Conservation (phyloP, 1,140 invertebrate genomes). For the Microvelia longipes region DNA sequence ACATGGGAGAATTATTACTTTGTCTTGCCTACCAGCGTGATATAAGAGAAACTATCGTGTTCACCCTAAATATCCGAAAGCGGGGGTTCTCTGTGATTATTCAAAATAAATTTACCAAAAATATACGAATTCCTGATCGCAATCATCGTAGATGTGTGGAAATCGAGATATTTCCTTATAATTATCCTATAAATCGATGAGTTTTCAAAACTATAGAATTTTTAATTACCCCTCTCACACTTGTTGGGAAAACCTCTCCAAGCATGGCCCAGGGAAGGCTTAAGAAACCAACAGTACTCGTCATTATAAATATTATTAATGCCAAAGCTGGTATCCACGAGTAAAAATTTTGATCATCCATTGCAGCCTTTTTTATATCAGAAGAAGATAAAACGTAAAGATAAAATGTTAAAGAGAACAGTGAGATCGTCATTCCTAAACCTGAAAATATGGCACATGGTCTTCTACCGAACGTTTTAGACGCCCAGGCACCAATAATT, state of each 20-base stretch:
- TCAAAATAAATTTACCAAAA: too few relatives aligned
- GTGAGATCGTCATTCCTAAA: conserved; percentile 40
- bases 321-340: conserved; percentile 34
- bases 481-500: conserved; percentile 35
- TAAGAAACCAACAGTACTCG: conserved; percentile 44
- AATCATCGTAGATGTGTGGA: too few relatives aligned
- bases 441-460: conserved; percentile 42
- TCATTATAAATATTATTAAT: conserved; percentile 40
- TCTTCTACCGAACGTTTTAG: conserved; percentile 39
- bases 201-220: too few relatives aligned
- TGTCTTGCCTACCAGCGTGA: too few relatives aligned
- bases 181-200: too few relatives aligned
- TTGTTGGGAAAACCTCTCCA: conserved; percentile 53
- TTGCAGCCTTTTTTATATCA: conserved; percentile 17
- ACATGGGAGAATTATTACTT: too few relatives aligned
- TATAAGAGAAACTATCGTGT: too few relatives aligned
- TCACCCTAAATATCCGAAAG: too few relatives aligned
- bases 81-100: too few relatives aligned
- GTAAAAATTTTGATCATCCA: not conserved
- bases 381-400: conserved; percentile 22
- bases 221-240: conserved; percentile 38
- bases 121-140: too few relatives aligned
- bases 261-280: conserved; percentile 56
- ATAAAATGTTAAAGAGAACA: conserved; percentile 37
- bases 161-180: too few relatives aligned